Conservation (phyloP, 1,140 invertebrate species). For the Lucilia sericata region DNA sequence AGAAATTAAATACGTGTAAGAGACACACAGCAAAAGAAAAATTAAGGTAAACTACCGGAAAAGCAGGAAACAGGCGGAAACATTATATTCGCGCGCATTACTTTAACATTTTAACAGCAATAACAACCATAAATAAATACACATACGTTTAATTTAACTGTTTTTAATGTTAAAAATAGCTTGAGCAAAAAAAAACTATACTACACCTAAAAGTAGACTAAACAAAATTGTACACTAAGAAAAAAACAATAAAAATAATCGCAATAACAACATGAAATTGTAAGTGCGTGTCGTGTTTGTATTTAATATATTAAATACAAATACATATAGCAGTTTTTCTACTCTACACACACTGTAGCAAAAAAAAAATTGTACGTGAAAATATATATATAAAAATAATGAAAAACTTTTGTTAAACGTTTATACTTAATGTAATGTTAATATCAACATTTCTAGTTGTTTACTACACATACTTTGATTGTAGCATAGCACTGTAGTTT, state of each 20-base stretch:
- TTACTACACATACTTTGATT: slow-evolving; percentile 36
- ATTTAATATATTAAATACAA: slow-evolving; percentile 41
- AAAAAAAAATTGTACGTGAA: neutral
- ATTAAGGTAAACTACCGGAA: neutral
- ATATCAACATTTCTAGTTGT: slow-evolving; percentile 28
- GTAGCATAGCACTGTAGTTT: neutral
- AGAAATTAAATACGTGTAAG: too few species aligned
- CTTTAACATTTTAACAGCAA: slow-evolving; percentile 19
- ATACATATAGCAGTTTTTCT: neutral
- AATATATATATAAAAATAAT: slow-evolving; percentile 5
- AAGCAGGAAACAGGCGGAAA: slow-evolving; percentile 44
- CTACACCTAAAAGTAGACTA: neutral
- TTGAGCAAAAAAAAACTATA: neutral
- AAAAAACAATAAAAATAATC: neutral
- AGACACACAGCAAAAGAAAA: neutral
- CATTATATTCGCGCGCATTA: slow-evolving; percentile 45
- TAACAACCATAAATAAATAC: slow-evolving; percentile 6
- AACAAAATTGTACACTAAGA: too few species aligned
- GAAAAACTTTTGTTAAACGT: slow-evolving; percentile 37
- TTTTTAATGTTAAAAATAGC: slow-evolving; percentile 3
- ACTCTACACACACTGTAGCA: neutral
- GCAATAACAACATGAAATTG: slow-evolving; percentile 29
- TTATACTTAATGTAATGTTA: slow-evolving; percentile 38
- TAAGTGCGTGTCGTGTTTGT: slow-evolving; percentile 46
- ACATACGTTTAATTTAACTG: slow-evolving; percentile 19